A percentile compares a stretch with the other conserved stretches of the same genome.
Conservation (phyloP, 2,113 vertebrate species). For the Psilopogon haemacephalus region DNA sequence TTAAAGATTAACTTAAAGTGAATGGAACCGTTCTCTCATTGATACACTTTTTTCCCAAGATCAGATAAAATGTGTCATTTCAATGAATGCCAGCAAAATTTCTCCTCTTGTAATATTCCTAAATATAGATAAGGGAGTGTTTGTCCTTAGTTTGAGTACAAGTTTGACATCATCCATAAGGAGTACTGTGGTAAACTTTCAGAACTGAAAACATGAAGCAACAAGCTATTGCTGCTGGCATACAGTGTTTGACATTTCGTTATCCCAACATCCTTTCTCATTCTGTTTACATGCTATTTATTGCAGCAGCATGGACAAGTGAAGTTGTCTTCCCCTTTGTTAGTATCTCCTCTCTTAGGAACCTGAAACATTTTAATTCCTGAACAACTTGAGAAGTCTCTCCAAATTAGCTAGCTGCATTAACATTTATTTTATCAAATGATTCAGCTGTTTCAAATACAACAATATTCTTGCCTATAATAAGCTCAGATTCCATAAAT, state of each 20-base stretch:
- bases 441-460: background rate
- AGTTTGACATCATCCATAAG: background rate
- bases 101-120: conserved; percentile 54
- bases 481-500: background rate
- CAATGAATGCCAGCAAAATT: conserved; percentile 69
- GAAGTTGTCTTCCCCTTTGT: background rate
- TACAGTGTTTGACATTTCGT: background rate
- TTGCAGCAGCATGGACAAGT: background rate
- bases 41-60: conserved; percentile 65
- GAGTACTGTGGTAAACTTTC: background rate
- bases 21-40: conserved; percentile 62
- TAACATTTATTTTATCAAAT: conserved; percentile 17
- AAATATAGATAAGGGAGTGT: conserved; percentile 55
- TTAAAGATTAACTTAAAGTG: conserved; percentile 70
- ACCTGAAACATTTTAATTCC: background rate
- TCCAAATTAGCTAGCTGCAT: background rate
- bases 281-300: background rate
- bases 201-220: background rate
- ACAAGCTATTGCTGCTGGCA: background rate
- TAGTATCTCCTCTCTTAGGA: background rate
- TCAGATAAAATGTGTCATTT: conserved; percentile 57
- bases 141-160: conserved; percentile 49
- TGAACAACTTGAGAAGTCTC: background rate
- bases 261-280: conserved; percentile 5
- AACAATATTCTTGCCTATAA: background rate